These are phyloP conservation scores for Oryzaephilus surinamensis DNA, from an alignment of 1,140 invertebrate species.

Conservation along the genomic window DNA sequence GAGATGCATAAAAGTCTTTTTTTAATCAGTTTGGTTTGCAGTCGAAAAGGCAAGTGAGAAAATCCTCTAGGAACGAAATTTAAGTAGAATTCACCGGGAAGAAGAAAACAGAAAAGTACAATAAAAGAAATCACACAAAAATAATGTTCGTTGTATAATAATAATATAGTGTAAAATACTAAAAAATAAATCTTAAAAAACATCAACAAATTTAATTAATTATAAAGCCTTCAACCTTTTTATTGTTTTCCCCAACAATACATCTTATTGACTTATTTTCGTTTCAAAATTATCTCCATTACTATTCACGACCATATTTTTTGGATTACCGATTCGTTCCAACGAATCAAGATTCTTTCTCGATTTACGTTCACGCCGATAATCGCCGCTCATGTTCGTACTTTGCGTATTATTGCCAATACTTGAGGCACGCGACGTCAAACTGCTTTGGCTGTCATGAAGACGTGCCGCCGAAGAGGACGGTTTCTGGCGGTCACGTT, in stretches of 20 bases:
- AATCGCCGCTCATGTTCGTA: conserved; percentile 30
- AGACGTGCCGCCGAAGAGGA: conserved; percentile 20
- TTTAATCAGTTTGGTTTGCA: no score
- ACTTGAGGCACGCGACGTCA: conserved; percentile 30
- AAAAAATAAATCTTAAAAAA: conserved; percentile 7
- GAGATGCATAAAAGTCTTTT: no score
- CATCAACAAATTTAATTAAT: not conserved
- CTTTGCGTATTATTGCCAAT: conserved; percentile 34
- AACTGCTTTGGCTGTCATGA: conserved; percentile 31
- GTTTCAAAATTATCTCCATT: conserved; percentile 31
- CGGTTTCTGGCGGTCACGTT: conserved; percentile 16
- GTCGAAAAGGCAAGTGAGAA: no score
- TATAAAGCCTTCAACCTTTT: no score
- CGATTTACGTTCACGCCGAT: conserved; percentile 15
- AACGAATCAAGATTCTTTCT: conserved; percentile 22
- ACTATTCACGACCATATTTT: conserved; percentile 27
- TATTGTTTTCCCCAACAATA: no score
- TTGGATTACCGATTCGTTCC: conserved; percentile 19
- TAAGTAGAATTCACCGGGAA: no score
- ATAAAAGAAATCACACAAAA: no score
- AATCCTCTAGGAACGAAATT: no score
- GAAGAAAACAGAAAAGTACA: no score
- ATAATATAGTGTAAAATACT: conserved; percentile 3
- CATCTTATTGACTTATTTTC: conserved; percentile 19
- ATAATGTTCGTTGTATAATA: no score